These are phyloP conservation scores for Tenebrosternarchus preto DNA, from an alignment of 2,113 vertebrate species.

Conservation along the genomic window DNA sequence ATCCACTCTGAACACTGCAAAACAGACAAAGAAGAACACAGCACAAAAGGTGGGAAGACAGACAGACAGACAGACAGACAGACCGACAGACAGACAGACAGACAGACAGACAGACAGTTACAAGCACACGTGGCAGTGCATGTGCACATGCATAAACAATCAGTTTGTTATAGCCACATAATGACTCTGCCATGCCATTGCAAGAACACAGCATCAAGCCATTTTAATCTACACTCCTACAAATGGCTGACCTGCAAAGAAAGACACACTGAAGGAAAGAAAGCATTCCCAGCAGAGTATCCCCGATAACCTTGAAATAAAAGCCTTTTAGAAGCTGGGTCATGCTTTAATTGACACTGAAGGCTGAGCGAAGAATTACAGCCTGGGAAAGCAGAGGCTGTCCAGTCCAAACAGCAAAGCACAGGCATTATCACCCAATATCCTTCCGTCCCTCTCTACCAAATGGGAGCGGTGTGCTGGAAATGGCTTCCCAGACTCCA, in stretches of 20 bases:
- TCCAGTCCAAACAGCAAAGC: conserved; percentile 7
- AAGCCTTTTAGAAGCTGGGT: conserved; percentile 40
- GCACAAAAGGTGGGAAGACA: no score
- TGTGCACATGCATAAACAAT: neutral
- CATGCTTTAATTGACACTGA: conserved; percentile 52
- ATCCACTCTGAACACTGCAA: conserved; percentile 58
- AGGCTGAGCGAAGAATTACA: conserved; percentile 46
- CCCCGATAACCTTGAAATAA: conserved; percentile 53
- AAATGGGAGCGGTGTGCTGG: conserved; percentile 58
- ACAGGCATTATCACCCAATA: conserved; percentile 27
- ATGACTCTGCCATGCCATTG: conserved; percentile 5
- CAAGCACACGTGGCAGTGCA: neutral
- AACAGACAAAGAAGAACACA: conserved; percentile 20
- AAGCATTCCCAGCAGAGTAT: conserved; percentile 23
- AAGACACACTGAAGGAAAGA: conserved; percentile 8
- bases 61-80: neutral
- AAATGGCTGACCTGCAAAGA: conserved; percentile 23
- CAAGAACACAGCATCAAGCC: neutral
- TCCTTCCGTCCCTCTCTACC: conserved; percentile 39
- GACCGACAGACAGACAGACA: neutral
- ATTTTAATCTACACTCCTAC: conserved; percentile 32
- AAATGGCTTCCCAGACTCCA: conserved; percentile 69
- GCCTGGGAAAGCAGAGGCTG: conserved; percentile 16
- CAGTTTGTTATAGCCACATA: neutral
- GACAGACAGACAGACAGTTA: no score